Evolutionary conservation across 92 coral and sea anemone genomes (phyloP).

Genomic region (Paramuricea clavata): DNA sequence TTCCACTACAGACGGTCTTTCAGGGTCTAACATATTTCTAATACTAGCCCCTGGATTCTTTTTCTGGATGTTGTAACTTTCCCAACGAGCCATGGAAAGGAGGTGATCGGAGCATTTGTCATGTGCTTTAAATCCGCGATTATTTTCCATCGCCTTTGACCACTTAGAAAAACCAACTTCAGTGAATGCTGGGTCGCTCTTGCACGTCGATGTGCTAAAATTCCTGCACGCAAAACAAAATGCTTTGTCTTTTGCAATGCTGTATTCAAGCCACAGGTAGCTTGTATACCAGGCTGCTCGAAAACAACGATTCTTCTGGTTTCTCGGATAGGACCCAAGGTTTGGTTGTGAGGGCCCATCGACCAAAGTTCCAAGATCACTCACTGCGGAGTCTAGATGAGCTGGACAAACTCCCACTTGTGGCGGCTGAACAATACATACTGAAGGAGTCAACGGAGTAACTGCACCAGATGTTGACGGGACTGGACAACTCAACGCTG

Average conservation of each 20-base stretch:
- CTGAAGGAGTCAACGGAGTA: constrained; percentile 7
- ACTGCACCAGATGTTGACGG: constrained; percentile 13
- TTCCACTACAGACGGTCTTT: constrained; percentile 28
- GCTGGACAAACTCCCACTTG: not conserved
- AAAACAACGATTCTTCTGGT: constrained; percentile 22
- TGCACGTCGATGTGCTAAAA: constrained; percentile 1
- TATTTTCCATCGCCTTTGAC: constrained; percentile 29
- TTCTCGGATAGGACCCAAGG: not conserved
- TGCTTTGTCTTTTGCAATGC: constrained; percentile 12
- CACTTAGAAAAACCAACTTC: constrained; percentile 19
- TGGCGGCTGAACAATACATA: constrained; percentile 9
- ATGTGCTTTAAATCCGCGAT: constrained; percentile 22
- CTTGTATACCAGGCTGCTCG: constrained; percentile 5
- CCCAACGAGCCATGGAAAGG: constrained; percentile 27
- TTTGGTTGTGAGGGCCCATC: constrained; percentile 30
- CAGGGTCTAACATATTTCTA: constrained; percentile 43
- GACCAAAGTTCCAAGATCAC: constrained; percentile 25
- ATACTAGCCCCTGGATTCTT: constrained; percentile 27
- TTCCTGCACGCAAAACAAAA: constrained; percentile 37
- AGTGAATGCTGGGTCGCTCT: constrained; percentile 12
- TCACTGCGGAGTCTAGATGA: not conserved
- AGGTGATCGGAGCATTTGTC: constrained; percentile 28
- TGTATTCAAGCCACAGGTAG: constrained; percentile 21
- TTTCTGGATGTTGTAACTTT: constrained; percentile 14
- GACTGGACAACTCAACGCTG: not conserved